Conservation (phyloP, 1,140 invertebrate species). For the Glossosoma conforme region DNA sequence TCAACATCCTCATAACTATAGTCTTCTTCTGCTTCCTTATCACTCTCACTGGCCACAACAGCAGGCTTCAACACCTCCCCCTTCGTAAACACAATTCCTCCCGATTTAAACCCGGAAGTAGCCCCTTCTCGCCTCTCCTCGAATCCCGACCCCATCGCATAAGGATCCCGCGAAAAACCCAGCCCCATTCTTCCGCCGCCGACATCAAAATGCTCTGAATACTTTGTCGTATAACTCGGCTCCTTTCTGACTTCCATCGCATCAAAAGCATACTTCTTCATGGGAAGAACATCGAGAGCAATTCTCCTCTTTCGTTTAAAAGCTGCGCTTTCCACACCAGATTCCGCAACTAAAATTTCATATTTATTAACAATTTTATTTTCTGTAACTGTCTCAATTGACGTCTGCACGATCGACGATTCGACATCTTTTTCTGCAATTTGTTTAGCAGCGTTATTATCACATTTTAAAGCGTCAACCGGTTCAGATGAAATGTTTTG, state of each 20-base stretch:
- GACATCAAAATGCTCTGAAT: conserved; percentile 19
- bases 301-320: conserved; percentile 28
- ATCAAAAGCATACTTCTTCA: conserved; percentile 8
- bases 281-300: conserved; percentile 23
- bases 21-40: neutral
- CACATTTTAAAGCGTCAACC: no score
- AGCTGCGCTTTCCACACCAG: conserved; percentile 21
- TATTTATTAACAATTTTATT: conserved; percentile 24
- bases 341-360: conserved; percentile 3
- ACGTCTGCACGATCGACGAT: neutral
- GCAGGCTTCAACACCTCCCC: conserved; percentile 8
- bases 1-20: conserved; percentile 10
- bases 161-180: conserved; percentile 14
- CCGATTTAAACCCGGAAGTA: conserved; percentile 19
- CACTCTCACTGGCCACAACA: neutral
- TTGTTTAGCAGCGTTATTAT: neutral
- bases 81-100: conserved; percentile 20
- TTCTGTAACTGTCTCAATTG: conserved; percentile 5
- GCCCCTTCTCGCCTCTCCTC: neutral
- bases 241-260: conserved; percentile 11
- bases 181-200: conserved; percentile 23
- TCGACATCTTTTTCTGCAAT: neutral
- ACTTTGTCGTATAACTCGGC: conserved; percentile 20
- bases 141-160: conserved; percentile 9
- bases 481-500: neutral